These are phyloP conservation scores for Gymnogyps californianus DNA, from an alignment of 2,113 vertebrate genomes.

Conservation along the genomic window DNA sequence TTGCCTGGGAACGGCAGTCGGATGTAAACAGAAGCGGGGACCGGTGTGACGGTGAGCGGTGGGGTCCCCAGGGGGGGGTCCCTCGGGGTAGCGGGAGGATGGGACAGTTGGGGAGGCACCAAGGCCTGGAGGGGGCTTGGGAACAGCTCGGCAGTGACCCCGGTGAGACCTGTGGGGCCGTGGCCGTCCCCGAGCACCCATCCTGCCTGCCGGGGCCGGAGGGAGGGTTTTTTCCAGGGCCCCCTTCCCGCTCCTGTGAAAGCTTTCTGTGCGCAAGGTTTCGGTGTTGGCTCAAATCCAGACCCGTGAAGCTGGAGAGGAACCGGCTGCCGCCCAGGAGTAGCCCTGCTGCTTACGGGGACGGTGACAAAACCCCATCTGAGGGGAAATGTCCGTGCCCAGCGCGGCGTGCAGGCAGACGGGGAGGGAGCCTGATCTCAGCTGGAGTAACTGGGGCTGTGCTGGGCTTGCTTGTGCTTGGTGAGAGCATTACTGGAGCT, in stretches of 20 bases:
- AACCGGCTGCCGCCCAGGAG: neutral
- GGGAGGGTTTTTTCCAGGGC: neutral
- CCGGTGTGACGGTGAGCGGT: neutral
- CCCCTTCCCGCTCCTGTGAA: neutral
- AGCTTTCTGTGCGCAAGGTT: neutral
- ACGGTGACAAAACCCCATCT: neutral
- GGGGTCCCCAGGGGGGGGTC: neutral
- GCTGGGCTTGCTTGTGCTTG: accelerated
- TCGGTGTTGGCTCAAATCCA: neutral
- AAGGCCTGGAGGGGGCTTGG: neutral
- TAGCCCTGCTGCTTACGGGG: neutral
- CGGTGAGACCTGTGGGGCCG: accelerated
- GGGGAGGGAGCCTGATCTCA: neutral
- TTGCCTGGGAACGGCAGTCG: slow-evolving; percentile 57
- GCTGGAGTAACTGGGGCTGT: neutral
- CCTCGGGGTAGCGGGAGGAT: neutral
- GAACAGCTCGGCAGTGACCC: neutral
- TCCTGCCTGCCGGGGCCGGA: neutral
- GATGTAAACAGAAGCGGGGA: slow-evolving; percentile 29
- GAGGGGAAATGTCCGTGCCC: accelerated
- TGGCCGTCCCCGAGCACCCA: neutral
- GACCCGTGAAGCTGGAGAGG: neutral
- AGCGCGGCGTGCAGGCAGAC: accelerated
- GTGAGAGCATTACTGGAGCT: accelerated
- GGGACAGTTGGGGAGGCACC: neutral